Conservation (phyloP, 1,140 invertebrate genomes). For the Megathymus violae region DNA sequence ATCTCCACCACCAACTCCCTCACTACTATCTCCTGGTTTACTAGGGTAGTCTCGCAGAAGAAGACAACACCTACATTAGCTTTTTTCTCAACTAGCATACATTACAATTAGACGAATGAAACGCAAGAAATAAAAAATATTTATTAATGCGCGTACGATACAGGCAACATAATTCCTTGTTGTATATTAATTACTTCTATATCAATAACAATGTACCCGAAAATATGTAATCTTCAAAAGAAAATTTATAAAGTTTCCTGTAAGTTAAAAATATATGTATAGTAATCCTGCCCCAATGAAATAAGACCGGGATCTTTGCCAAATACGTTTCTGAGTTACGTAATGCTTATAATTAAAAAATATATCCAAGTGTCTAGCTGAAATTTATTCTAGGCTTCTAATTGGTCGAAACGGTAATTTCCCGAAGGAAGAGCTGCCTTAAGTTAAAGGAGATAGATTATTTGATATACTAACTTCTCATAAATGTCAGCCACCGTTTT, state of each 20-base stretch:
- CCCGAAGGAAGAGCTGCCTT: constrained; percentile 52
- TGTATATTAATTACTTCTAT: too few relatives aligned
- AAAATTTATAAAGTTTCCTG: neutral
- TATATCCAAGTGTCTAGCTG: constrained; percentile 56
- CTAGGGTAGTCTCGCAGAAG: too few relatives aligned
- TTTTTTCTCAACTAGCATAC: too few relatives aligned
- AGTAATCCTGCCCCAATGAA: constrained; percentile 4
- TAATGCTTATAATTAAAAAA: constrained; percentile 59
- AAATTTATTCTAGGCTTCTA: constrained; percentile 63
- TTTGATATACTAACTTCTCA: neutral
- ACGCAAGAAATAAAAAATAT: too few relatives aligned
- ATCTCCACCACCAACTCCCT: too few relatives aligned
- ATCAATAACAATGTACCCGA: too few relatives aligned
- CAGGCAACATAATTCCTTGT: too few relatives aligned
- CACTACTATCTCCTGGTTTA: too few relatives aligned
- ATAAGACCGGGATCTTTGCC: constrained; percentile 16
- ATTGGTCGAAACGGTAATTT: constrained; percentile 70
- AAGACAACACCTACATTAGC: too few relatives aligned
- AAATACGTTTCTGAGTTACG: constrained; percentile 23
- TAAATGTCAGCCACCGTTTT: too few relatives aligned
- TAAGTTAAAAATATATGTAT: neutral
- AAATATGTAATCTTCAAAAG: neutral
- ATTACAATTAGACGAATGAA: too few relatives aligned
- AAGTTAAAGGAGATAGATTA: constrained; percentile 36
- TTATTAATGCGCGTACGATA: too few relatives aligned